A percentile compares a stretch with the other conserved stretches of the same genome.
Conservation (phyloP, 2,113 vertebrate genomes). For the Hystrix cristata region DNA sequence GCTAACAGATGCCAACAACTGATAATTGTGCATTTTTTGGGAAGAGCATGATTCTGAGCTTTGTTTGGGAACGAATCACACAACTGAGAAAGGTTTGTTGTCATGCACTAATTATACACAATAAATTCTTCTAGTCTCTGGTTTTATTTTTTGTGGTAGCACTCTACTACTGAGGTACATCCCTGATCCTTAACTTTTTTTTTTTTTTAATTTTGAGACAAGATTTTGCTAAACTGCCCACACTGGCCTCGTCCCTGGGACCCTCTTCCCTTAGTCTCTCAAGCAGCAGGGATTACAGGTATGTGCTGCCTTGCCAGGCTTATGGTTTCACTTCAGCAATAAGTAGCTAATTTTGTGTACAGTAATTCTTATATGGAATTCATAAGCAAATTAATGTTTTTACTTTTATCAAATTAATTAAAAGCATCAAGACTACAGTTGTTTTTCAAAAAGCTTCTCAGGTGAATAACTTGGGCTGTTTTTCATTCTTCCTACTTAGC, state of each 20-base stretch:
- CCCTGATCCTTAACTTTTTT: background rate
- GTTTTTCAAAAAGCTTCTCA: background rate
- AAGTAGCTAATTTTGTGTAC: slow-evolving; percentile 29
- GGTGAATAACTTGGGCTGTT: background rate
- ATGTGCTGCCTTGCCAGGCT: background rate
- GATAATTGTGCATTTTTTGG: background rate
- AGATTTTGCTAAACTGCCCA: background rate
- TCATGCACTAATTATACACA: background rate
- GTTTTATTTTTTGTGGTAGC: background rate
- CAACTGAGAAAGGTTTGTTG: slow-evolving; percentile 38
- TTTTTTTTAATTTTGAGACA: background rate
- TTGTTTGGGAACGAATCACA: slow-evolving; percentile 31
- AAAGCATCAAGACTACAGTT: background rate
- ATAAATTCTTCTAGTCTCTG: background rate
- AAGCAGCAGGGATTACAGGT: background rate
- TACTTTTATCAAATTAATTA: slow-evolving; percentile 34
- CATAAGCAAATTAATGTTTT: slow-evolving; percentile 57
- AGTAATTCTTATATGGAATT: slow-evolving; percentile 24
- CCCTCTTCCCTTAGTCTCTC: background rate
- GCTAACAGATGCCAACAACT: slow-evolving; percentile 25
- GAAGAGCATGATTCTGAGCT: slow-evolving; percentile 42
- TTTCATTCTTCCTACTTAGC: slow-evolving; percentile 31
- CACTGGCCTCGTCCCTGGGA: background rate
- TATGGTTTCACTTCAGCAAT: slow-evolving; percentile 5
- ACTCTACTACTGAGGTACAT: background rate